A percentile compares a stretch with the other conserved stretches of the same genome.
Conservation (phyloP, 2,113 vertebrate genomes). For the Entosphenus tridentatus region DNA sequence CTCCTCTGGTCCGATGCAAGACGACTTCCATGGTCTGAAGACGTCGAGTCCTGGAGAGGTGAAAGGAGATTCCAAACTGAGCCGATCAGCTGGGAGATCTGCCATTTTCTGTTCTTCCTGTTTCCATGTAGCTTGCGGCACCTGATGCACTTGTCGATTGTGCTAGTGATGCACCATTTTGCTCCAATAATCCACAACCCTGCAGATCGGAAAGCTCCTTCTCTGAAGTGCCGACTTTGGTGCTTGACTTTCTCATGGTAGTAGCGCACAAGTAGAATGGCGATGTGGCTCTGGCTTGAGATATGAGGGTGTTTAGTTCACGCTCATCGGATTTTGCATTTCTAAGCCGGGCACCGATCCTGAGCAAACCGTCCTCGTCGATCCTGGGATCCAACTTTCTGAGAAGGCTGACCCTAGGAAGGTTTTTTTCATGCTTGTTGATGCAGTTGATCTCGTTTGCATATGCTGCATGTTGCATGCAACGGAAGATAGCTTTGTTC, state of each 20-base stretch:
- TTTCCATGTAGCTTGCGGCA: background rate
- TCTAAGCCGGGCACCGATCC: background rate
- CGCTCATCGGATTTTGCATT: background rate
- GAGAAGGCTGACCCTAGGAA: background rate
- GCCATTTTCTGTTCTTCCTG: background rate
- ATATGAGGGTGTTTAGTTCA: background rate
- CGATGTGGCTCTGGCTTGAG: background rate
- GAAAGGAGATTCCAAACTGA: background rate
- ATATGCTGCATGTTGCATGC: background rate
- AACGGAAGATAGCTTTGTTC: background rate
- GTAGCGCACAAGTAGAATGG: background rate
- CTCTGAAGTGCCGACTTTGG: background rate
- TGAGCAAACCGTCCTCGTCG: background rate
- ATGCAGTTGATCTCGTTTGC: background rate
- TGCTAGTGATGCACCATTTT: background rate
- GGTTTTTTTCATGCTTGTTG: background rate
- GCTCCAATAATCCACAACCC: background rate
- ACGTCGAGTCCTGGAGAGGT: background rate
- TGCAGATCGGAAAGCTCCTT: background rate
- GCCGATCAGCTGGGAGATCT: background rate
- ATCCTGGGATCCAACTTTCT: background rate
- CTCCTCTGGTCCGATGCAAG: background rate
- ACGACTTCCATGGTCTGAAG: slow-evolving; percentile 3
- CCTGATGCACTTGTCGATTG: background rate
- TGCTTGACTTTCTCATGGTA: background rate